Conservation (phyloP, 2,113 vertebrate species). For the Chlorodrepanis virens region DNA sequence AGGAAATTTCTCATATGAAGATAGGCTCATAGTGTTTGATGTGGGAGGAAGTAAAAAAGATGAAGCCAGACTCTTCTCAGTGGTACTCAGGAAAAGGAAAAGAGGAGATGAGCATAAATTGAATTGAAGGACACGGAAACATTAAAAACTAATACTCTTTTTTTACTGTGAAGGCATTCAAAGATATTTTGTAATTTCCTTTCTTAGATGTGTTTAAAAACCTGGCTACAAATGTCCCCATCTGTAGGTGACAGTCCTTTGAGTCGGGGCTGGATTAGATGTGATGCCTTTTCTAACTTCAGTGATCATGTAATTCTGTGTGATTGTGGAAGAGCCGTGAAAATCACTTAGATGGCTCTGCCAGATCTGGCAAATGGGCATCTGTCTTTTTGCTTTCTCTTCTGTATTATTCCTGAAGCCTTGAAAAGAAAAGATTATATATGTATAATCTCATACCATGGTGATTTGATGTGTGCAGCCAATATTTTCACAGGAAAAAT, state of each 20-base stretch:
- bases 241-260: neutral
- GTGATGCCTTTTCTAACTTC: neutral
- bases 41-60: neutral
- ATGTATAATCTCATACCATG: neutral
- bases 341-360: neutral
- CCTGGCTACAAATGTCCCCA: neutral
- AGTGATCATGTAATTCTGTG: neutral
- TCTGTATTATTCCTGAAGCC: neutral
- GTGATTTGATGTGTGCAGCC: neutral
- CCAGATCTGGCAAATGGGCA: neutral
- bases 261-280: neutral
- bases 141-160: fast-evolving
- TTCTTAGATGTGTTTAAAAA: neutral
- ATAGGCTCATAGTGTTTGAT: neutral
- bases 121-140: neutral
- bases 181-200: neutral
- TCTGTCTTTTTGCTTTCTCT: neutral
- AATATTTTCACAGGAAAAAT: neutral
- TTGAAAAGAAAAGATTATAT: neutral
- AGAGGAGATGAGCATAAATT: neutral
- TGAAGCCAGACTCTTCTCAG: neutral
- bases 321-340: neutral
- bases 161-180: neutral
- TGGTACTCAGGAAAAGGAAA: neutral
- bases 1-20: neutral